phyloP scores from a whole-genome alignment of 2,113 vertebrate species.

The Hypanus sabinus region DNA sequence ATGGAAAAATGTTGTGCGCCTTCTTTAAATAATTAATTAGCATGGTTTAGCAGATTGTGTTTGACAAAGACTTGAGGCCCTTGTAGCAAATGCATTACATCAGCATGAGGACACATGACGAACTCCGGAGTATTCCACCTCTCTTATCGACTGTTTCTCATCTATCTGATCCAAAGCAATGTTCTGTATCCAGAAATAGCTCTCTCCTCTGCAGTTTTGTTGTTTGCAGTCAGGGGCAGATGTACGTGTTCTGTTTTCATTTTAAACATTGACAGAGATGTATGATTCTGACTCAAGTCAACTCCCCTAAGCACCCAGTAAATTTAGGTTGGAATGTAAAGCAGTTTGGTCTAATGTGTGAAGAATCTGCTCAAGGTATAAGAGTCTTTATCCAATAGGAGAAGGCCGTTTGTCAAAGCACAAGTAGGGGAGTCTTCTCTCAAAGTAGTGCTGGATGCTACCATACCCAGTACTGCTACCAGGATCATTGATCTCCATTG shows the following conservation, averaged over 20 bases:
- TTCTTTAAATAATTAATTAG: slow-evolving; percentile 63
- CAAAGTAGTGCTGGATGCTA: neutral
- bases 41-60: slow-evolving; percentile 55
- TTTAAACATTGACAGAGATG: slow-evolving; percentile 56
- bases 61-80: slow-evolving; percentile 52
- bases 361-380: neutral
- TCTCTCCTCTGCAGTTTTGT: slow-evolving; percentile 46
- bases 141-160: slow-evolving; percentile 45
- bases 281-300: slow-evolving; percentile 46
- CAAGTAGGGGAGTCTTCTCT: neutral
- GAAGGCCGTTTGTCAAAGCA: neutral
- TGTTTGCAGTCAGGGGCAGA: slow-evolving; percentile 47
- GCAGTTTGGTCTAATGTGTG: neutral
- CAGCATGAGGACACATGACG: slow-evolving; percentile 51
- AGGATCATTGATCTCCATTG: neutral
- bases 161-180: slow-evolving; percentile 44
- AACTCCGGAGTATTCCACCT: slow-evolving; percentile 47
- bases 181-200: slow-evolving; percentile 46
- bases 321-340: neutral
- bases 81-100: slow-evolving; percentile 46
- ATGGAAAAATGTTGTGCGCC: slow-evolving; percentile 54
- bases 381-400: neutral
- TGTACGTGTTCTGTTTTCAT: slow-evolving; percentile 55
- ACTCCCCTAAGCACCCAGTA: neutral
- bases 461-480: neutral